Evolutionary conservation across 2,888 invertebrate genomes (phyloP).

Genomic region (Cosmia pyralina): DNA sequence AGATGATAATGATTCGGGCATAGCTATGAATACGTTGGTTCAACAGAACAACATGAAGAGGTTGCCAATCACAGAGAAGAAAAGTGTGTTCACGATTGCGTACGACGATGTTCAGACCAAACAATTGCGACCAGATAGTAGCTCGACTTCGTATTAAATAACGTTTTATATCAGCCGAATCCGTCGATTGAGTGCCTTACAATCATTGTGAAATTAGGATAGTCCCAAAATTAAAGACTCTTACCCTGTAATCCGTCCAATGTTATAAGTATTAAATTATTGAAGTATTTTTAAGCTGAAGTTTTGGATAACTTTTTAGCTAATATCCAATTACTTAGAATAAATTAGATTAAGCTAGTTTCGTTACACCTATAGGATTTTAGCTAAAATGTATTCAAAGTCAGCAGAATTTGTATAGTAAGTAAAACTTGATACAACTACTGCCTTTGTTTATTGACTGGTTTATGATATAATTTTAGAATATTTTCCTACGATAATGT

Average conservation of each 20-base stretch:
- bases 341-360: constrained; percentile 60
- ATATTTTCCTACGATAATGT: constrained; percentile 68
- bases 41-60: constrained; percentile 90
- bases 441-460: constrained; percentile 87
- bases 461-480: constrained; percentile 73
- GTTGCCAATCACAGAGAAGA: constrained; percentile 95
- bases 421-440: constrained; percentile 76
- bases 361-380: constrained; percentile 54
- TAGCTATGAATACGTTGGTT: constrained; percentile 92
- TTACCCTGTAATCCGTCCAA: constrained; percentile 70
- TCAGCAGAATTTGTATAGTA: constrained; percentile 63
- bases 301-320: constrained; percentile 56
- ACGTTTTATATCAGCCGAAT: constrained; percentile 55
- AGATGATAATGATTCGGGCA: constrained; percentile 95
- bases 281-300: constrained; percentile 60
- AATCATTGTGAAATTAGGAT: constrained; percentile 68
- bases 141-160: constrained; percentile 91
- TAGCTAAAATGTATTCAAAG: constrained; percentile 61
- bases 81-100: constrained; percentile 97
- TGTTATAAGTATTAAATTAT: constrained; percentile 61
- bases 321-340: constrained; percentile 51
- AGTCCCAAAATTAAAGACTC: constrained; percentile 61
- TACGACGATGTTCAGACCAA: constrained; percentile 97
- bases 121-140: constrained; percentile 94
- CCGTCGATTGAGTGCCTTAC: constrained; percentile 78